Evolutionary conservation across 2,113 vertebrate species (phyloP).

Genomic region (Prinia subflava): DNA sequence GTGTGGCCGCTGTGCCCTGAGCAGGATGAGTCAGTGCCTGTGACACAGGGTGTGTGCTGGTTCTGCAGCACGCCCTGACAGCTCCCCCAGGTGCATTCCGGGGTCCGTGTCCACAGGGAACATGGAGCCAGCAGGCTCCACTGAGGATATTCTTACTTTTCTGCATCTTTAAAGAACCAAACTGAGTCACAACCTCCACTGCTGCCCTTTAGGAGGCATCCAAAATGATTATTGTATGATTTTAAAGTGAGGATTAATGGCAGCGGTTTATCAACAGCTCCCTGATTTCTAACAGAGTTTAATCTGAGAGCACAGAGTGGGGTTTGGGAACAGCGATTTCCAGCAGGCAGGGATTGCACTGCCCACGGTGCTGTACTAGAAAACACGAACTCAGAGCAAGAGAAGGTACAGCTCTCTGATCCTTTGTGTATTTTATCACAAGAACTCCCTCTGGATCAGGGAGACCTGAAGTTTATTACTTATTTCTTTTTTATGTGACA

Average conservation of each 20-base stretch:
- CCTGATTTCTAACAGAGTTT: neutral
- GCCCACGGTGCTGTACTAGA: neutral
- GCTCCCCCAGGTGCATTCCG: neutral
- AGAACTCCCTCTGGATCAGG: neutral
- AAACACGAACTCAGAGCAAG: accelerated
- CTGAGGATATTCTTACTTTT: neutral
- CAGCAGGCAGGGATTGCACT: neutral
- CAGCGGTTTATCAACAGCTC: neutral
- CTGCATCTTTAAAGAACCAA: neutral
- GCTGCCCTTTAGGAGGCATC: neutral
- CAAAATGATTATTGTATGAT: neutral
- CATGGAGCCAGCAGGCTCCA: neutral
- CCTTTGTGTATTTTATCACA: neutral
- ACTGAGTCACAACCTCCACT: neutral
- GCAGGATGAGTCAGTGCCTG: too few species aligned
- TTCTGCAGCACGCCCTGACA: neutral
- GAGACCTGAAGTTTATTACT: neutral
- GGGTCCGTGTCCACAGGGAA: accelerated
- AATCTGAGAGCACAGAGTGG: neutral
- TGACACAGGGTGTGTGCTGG: neutral
- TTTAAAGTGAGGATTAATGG: neutral
- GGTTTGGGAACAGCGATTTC: neutral
- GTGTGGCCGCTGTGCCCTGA: neutral
- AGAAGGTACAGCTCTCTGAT: neutral
- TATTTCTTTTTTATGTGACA: neutral